Conservation (phyloP, 1,140 invertebrate species). For the Gyrodactylus bullatarudis region DNA sequence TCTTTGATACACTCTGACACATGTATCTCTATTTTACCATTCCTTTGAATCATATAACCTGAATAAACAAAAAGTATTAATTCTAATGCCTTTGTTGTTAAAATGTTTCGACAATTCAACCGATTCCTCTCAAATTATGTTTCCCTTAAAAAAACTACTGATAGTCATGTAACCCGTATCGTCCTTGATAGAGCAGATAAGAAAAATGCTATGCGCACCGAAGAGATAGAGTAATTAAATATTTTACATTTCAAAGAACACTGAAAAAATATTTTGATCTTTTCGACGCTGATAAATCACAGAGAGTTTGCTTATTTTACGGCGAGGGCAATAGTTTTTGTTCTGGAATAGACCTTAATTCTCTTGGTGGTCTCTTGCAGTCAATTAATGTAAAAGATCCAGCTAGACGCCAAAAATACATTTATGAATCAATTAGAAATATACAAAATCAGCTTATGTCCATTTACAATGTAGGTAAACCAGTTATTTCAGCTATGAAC, state of each 20-base stretch:
- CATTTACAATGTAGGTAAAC: background rate
- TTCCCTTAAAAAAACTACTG: too few species aligned
- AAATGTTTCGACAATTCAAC: too few species aligned
- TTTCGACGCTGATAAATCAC: background rate
- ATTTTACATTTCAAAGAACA: background rate
- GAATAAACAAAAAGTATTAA: too few species aligned
- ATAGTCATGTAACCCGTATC: background rate
- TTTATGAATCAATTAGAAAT: background rate
- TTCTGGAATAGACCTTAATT: background rate
- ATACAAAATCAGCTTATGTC: background rate
- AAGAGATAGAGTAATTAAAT: background rate
- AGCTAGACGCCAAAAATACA: background rate
- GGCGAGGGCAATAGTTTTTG: background rate
- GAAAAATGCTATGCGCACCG: background rate
- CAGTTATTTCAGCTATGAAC: background rate
- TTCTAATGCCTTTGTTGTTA: too few species aligned
- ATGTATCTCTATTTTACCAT: background rate
- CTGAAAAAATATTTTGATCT: background rate
- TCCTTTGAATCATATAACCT: background rate
- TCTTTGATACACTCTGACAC: background rate
- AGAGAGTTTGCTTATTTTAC: background rate
- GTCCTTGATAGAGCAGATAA: background rate
- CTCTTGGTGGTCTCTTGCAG: background rate
- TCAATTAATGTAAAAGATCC: background rate
- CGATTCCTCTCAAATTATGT: too few species aligned